These are phyloP conservation scores for Noctua fimbriata DNA, from an alignment of 2,888 invertebrate species.

Conservation along the genomic window DNA sequence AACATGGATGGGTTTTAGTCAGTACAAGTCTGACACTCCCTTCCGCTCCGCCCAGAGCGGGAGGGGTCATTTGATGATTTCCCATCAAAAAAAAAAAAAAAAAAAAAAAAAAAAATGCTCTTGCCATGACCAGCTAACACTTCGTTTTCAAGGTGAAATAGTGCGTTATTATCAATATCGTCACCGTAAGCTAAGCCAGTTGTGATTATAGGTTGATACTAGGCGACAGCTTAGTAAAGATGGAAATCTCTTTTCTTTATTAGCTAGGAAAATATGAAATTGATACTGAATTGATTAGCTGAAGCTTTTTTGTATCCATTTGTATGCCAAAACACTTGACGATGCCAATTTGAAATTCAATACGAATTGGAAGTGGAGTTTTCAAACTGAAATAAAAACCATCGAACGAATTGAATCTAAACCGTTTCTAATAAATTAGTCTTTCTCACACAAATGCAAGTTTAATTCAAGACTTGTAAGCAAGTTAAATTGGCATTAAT, in stretches of 20 bases:
- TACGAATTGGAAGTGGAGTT: background rate
- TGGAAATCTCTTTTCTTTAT: no score
- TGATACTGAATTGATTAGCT: background rate
- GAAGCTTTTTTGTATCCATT: background rate
- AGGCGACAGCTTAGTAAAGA: no score
- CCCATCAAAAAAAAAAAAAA: no score
- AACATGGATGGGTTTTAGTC: no score
- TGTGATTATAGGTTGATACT: no score
- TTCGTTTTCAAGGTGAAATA: background rate
- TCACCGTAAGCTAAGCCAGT: background rate
- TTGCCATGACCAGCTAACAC: background rate
- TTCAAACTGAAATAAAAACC: constrained; percentile 7
- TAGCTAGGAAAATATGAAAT: no score
- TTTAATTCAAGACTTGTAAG: constrained; percentile 7
- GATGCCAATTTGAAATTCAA: constrained; percentile 34
- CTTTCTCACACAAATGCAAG: background rate
- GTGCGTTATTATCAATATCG: background rate
- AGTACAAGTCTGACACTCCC: no score
- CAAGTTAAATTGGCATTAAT: constrained; percentile 29
- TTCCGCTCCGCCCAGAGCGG: no score
- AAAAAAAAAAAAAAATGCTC: no score
- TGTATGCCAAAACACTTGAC: constrained; percentile 10
- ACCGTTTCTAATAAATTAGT: background rate
- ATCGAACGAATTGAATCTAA: background rate
- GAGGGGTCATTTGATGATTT: no score